These are phyloP conservation scores for Hesperia comma DNA, from an alignment of 2,888 invertebrate species.

Conservation along the genomic window DNA sequence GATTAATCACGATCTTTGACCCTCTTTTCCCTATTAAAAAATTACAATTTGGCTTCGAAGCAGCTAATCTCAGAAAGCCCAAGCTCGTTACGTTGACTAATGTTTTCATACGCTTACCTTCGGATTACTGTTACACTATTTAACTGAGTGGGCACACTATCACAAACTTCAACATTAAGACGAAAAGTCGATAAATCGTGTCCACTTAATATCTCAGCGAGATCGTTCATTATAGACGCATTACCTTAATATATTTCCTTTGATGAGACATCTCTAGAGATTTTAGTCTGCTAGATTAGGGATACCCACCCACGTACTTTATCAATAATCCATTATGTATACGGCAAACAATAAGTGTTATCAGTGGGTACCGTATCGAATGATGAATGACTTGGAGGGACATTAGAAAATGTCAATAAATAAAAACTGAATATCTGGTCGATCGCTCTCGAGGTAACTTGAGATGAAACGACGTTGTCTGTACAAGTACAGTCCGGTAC, in stretches of 20 bases:
- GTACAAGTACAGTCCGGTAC: constrained; percentile 39
- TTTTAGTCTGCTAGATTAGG: constrained; percentile 73
- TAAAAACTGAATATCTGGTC: constrained; percentile 76
- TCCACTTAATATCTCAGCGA: constrained; percentile 74
- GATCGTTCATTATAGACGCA: constrained; percentile 72
- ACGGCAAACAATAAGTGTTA: constrained; percentile 80
- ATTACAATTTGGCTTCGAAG: constrained; percentile 30
- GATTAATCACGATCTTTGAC: constrained; percentile 55
- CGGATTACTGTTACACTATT: constrained; percentile 71
- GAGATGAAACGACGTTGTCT: constrained; percentile 55
- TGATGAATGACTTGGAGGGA: constrained; percentile 73
- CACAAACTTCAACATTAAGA: constrained; percentile 70
- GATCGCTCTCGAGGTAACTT: constrained; percentile 54
- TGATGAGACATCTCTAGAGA: constrained; percentile 65
- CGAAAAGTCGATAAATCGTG: constrained; percentile 68
- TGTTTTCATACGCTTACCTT: constrained; percentile 63
- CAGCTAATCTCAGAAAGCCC: constrained; percentile 61
- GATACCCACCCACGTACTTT: constrained; percentile 82
- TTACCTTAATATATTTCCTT: constrained; percentile 68
- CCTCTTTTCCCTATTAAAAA: constrained; percentile 40
- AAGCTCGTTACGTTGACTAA: constrained; percentile 70
- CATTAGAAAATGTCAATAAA: constrained; percentile 83
- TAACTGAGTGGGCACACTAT: constrained; percentile 67
- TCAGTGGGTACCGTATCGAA: constrained; percentile 69
- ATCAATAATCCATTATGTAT: constrained; percentile 83